Evolutionary conservation across 2,113 vertebrate species (phyloP).

Genomic region (Australoheros scitulus): DNA sequence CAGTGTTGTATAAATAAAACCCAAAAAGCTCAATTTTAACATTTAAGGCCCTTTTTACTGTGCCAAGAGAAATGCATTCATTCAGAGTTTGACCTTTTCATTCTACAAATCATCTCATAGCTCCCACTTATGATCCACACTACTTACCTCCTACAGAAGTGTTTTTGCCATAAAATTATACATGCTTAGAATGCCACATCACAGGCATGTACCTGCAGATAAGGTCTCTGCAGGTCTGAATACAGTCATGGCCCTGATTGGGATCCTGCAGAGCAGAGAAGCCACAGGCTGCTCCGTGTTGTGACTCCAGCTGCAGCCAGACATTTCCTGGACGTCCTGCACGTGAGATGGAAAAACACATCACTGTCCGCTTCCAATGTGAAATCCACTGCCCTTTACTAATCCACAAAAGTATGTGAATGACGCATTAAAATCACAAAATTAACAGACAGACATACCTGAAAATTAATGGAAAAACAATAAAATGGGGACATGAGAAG

Average conservation of each 20-base stretch:
- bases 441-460: constrained; percentile 57
- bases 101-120: neutral
- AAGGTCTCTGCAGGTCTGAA: constrained; percentile 25
- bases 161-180: constrained; percentile 27
- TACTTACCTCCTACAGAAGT: neutral
- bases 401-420: constrained; percentile 53
- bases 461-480: constrained; percentile 58
- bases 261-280: constrained; percentile 37
- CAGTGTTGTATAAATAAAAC: neutral
- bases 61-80: neutral
- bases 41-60: neutral
- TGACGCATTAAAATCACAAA: constrained; percentile 56
- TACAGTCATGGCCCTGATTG: constrained; percentile 6
- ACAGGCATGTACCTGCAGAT: constrained; percentile 10
- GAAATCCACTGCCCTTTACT: constrained; percentile 57
- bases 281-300: constrained; percentile 16
- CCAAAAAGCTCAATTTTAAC: neutral
- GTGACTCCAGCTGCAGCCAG: constrained; percentile 56
- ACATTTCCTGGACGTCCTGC: constrained; percentile 65
- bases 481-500: constrained; percentile 31
- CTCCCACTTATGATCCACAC: neutral
- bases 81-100: neutral
- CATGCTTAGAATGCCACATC: neutral
- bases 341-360: constrained; percentile 63
- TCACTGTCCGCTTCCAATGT: constrained; percentile 27